Conservation (phyloP, 2,888 invertebrate genomes). For the Dusona sp. region DNA sequence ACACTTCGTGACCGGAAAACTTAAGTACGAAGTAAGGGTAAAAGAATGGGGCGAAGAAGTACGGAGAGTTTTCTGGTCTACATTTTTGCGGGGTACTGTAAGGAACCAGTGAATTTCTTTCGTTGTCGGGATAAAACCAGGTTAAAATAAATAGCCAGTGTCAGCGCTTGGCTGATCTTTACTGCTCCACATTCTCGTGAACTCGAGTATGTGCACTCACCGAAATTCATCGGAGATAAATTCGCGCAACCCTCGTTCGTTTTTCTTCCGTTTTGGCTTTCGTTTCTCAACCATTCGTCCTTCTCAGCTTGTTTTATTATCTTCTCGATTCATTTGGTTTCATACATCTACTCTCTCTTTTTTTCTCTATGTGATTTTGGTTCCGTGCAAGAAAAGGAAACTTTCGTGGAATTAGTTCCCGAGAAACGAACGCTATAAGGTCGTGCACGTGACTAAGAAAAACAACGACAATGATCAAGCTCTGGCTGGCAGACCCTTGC, state of each 20-base stretch:
- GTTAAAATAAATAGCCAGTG: constrained; percentile 63
- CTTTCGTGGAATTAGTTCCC: constrained; percentile 68
- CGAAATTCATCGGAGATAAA: constrained; percentile 60
- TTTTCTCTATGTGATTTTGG: neutral
- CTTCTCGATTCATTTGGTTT: constrained; percentile 30
- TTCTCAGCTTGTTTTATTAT: constrained; percentile 26
- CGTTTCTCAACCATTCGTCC: constrained; percentile 15
- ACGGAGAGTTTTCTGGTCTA: constrained; percentile 3
- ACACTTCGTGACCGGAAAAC: constrained; percentile 64
- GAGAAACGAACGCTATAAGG: constrained; percentile 70
- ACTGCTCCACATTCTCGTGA: constrained; percentile 38
- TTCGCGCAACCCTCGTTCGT: constrained; percentile 32
- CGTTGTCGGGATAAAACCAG: constrained; percentile 37
- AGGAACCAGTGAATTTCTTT: constrained; percentile 31
- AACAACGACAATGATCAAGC: constrained; percentile 49
- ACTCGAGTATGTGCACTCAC: constrained; percentile 55
- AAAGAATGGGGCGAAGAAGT: constrained; percentile 5
- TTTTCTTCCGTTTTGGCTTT: constrained; percentile 9
- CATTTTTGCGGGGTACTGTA: constrained; percentile 6
- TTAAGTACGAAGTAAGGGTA: constrained; percentile 29
- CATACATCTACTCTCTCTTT: neutral
- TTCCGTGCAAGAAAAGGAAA: constrained; percentile 29
- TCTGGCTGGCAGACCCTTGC: constrained; percentile 2
- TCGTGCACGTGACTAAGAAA: constrained; percentile 64
- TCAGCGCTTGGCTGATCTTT: constrained; percentile 50